Percentiles rank a stretch among this genome's conserved stretches.
Conservation (phyloP, 2,113 vertebrate genomes). For the Xenopus laevis region DNA sequence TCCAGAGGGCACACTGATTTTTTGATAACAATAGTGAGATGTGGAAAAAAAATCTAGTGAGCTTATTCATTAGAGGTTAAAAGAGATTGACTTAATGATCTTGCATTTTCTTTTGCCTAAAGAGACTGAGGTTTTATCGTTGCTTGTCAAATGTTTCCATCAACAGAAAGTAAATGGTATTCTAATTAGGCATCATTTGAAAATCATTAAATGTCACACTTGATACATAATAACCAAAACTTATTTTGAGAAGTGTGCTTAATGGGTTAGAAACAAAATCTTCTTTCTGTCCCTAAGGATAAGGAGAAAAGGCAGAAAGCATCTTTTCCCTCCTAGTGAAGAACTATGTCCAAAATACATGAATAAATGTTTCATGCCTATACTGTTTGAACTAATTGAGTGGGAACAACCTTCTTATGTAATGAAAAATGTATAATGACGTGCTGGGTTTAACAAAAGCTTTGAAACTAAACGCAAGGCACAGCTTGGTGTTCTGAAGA, state of each 20-base stretch:
- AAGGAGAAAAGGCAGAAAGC: too few relatives aligned
- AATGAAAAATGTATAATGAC: background rate
- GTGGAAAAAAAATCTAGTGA: constrained; percentile 6
- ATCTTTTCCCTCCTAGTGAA: too few relatives aligned
- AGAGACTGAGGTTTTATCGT: constrained; percentile 32
- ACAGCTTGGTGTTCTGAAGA: too few relatives aligned
- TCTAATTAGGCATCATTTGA: constrained; percentile 20
- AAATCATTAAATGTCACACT: constrained; percentile 17
- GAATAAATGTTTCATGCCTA: too few relatives aligned
- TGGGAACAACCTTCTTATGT: too few relatives aligned
- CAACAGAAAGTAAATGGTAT: constrained; percentile 13
- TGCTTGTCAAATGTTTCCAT: background rate
- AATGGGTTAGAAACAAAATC: too few relatives aligned
- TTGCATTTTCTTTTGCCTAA: constrained; percentile 9
- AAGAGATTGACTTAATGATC: constrained; percentile 30
- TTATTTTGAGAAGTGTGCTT: too few relatives aligned
- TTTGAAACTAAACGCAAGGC: too few relatives aligned
- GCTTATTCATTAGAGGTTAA: constrained; percentile 31
- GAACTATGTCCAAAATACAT: too few relatives aligned
- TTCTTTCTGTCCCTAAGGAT: too few relatives aligned
- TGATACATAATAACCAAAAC: background rate
- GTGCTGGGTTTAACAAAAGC: too few relatives aligned
- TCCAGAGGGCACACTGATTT: constrained; percentile 29
- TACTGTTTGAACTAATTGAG: too few relatives aligned
- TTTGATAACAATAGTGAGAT: constrained; percentile 34